phyloP scores from a whole-genome alignment of 1,140 invertebrate species.

The Grapholita molesta region DNA sequence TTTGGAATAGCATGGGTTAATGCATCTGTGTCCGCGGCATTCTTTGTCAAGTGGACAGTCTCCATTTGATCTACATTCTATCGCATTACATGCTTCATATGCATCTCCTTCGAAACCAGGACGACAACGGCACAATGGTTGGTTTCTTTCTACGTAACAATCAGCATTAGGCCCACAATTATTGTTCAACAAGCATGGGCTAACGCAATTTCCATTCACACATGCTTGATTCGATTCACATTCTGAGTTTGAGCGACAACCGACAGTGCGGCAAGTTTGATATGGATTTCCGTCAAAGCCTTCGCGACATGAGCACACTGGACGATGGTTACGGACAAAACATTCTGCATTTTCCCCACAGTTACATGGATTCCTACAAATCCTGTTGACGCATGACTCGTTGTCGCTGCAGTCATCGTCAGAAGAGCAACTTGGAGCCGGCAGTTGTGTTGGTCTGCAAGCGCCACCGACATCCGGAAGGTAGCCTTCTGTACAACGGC shows the following conservation, averaged over 20 bases:
- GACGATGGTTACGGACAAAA: slow-evolving; percentile 88
- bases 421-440: slow-evolving; percentile 85
- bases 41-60: slow-evolving; percentile 92
- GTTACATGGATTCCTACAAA: slow-evolving; percentile 92
- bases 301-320: slow-evolving; percentile 90
- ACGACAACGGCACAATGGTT: slow-evolving; percentile 87
- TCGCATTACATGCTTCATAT: slow-evolving; percentile 84
- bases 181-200: slow-evolving; percentile 87
- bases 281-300: slow-evolving; percentile 93
- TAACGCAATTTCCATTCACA: slow-evolving; percentile 90
- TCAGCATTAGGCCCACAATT: slow-evolving; percentile 92
- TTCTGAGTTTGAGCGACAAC: slow-evolving; percentile 88
- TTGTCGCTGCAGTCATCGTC: slow-evolving; percentile 88
- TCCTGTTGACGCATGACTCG: slow-evolving; percentile 90
- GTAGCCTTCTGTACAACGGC: slow-evolving; percentile 90
- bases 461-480: slow-evolving; percentile 87
- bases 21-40: slow-evolving; percentile 92
- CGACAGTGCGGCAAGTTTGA: slow-evolving; percentile 85
- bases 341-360: slow-evolving; percentile 92
- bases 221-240: slow-evolving; percentile 90
- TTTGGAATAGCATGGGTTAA: slow-evolving; percentile 89
- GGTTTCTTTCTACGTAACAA: slow-evolving; percentile 87
- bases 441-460: slow-evolving; percentile 85
- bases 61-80: slow-evolving; percentile 93
- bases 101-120: slow-evolving; percentile 91